Percentiles rank a stretch among this genome's conserved stretches.
phyloP scores from a whole-genome alignment of 2,888 invertebrate species.

The Polymixis lichenea region DNA sequence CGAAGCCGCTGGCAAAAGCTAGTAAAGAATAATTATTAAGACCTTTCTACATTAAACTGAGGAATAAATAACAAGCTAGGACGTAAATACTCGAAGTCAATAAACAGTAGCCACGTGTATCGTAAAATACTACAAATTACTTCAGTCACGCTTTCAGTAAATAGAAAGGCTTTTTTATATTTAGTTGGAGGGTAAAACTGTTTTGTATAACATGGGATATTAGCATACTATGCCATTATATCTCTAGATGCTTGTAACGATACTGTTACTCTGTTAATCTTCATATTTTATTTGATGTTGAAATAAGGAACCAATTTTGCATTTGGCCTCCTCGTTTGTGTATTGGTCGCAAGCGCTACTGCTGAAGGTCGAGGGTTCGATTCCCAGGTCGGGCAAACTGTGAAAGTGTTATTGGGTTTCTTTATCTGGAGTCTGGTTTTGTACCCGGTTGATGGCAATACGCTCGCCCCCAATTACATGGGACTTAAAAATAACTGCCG shows the following conservation, averaged over 20 bases:
- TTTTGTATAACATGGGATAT: neutral
- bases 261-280: neutral
- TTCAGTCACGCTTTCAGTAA: constrained; percentile 35
- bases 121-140: constrained; percentile 31
- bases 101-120: constrained; percentile 19
- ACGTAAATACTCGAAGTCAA: constrained; percentile 1
- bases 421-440: too few species aligned
- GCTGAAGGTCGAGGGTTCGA: too few species aligned
- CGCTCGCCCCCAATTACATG: too few species aligned
- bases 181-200: neutral
- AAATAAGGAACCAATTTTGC: too few species aligned
- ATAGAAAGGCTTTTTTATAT: neutral
- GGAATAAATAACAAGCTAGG: constrained; percentile 5
- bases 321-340: too few species aligned
- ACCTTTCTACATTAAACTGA: neutral
- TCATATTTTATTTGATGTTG: neutral
- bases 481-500: too few species aligned
- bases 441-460: too few species aligned
- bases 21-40: too few species aligned
- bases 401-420: too few species aligned
- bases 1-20: too few species aligned
- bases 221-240: neutral
- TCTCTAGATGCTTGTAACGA: neutral
- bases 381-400: too few species aligned
- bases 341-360: too few species aligned